Conservation (phyloP, 2,888 invertebrate species). For the Caenorhabditis sinica region DNA sequence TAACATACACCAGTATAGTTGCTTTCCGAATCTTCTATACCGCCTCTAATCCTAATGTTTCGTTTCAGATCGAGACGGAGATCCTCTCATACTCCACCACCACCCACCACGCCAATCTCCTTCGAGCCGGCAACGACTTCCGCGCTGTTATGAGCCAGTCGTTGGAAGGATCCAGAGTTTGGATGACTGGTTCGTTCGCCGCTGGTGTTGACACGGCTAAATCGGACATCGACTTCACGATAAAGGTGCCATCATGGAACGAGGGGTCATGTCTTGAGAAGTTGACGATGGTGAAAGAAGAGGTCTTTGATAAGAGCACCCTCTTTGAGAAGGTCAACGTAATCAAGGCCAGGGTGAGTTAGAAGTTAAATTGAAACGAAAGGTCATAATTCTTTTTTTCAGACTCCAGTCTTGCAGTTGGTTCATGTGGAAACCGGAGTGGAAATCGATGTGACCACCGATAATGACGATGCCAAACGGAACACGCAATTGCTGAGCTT, state of each 20-base stretch:
- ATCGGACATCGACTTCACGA: conserved; percentile 25
- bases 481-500: conserved; percentile 21
- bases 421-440: background rate
- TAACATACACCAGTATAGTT: too few species aligned
- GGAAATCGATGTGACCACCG: conserved; percentile 13
- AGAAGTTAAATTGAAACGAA: background rate
- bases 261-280: background rate
- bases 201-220: conserved; percentile 14
- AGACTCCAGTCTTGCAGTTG: conserved; percentile 13
- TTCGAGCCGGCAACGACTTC: background rate
- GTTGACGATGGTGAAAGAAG: background rate
- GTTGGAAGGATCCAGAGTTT: background rate
- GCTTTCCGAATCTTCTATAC: too few species aligned
- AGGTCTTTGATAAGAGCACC: background rate
- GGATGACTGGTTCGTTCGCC: conserved; percentile 22
- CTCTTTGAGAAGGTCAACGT: background rate
- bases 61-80: background rate
- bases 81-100: background rate
- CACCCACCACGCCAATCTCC: background rate
- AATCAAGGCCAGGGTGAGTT: background rate
- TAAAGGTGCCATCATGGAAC: background rate
- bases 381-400: background rate
- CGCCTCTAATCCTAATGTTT: background rate
- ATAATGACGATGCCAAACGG: conserved; percentile 26
- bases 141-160: background rate